These are phyloP conservation scores for Habropoda laboriosa DNA, from an alignment of 1,140 invertebrate species.

Conservation along the genomic window DNA sequence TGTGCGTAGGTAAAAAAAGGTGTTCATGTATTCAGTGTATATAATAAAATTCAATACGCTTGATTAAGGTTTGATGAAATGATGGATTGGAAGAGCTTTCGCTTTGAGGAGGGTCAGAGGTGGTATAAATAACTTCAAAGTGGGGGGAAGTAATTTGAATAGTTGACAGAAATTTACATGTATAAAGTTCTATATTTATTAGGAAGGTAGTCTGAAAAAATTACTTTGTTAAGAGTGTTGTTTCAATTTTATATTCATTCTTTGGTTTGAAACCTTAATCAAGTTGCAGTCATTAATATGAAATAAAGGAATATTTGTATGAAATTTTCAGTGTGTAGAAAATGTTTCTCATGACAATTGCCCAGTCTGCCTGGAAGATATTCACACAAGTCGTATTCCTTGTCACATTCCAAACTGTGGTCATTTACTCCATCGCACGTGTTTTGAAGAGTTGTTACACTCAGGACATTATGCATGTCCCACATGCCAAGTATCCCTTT, in stretches of 20 bases:
- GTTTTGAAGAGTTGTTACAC: slow-evolving; percentile 89
- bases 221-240: background rate
- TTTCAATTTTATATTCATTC: background rate
- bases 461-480: slow-evolving; percentile 93
- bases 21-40: background rate
- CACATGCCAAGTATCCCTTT: slow-evolving; percentile 91
- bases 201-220: too few species aligned
- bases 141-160: too few species aligned
- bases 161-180: too few species aligned
- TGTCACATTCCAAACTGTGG: slow-evolving; percentile 94
- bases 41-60: background rate
- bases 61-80: background rate
- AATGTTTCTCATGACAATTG: slow-evolving; percentile 93
- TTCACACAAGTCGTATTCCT: slow-evolving; percentile 93
- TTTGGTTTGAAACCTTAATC: background rate
- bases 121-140: background rate
- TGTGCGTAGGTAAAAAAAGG: background rate
- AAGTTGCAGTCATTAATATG: background rate
- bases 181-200: too few species aligned
- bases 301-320: background rate
- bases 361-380: slow-evolving; percentile 93
- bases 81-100: background rate
- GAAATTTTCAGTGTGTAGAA: slow-evolving; percentile 88
- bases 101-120: background rate
- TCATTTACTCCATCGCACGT: slow-evolving; percentile 91